Evolutionary conservation across 2,797 vertebrate species (phyloP), one percentile per base, ranked within the genome.

Genomic region (Microhierax caerulescens): DNA sequence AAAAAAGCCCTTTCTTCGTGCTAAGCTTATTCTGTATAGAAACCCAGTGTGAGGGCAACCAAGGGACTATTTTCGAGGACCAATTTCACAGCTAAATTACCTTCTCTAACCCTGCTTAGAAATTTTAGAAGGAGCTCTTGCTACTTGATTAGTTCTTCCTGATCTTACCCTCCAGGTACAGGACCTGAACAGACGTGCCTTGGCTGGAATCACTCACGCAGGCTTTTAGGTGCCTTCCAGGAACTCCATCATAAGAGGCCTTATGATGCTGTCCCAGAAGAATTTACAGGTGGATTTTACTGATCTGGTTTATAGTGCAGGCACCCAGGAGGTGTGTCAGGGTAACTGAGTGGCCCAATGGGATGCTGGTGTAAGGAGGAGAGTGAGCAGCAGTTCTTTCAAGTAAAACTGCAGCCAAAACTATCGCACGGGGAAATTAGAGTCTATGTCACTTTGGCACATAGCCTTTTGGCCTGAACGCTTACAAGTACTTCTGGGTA

Each of bases 61-160:
- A 63, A 67, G 73, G n/a, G 57, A 57, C 73, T 81, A 34, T 75
- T 78, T 84, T 86, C 48, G 50, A 81, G 61, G 57, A 72, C 45
- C 45, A 92, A 72, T 84, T 92, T 96, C 61, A 60, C 30, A 60
- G 69, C 39, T 81, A 88, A 86, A 86, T 86, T 93, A 84, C 69
- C 7, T 20, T 90, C 27, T 63, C 43, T 86, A 70, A 77, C 57
- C 56, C 36, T 6, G 22, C 51, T 88, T 56, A 74, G 59, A 77
- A 63, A 64, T 93, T 85, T 86, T 53, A 68, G 67, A 82, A 88
- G 68, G 51, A 80, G 72, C 3, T 80, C 19, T 81, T 84, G 22
- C 47, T 92, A 36, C 88, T 81, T 75, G 83, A 81, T 67, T 88
- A 77, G 22, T 60, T 94, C 57, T 85, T 94, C 48, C 27, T 51